Conservation (phyloP, 2,113 vertebrate species). For the Camelus dromedarius region DNA sequence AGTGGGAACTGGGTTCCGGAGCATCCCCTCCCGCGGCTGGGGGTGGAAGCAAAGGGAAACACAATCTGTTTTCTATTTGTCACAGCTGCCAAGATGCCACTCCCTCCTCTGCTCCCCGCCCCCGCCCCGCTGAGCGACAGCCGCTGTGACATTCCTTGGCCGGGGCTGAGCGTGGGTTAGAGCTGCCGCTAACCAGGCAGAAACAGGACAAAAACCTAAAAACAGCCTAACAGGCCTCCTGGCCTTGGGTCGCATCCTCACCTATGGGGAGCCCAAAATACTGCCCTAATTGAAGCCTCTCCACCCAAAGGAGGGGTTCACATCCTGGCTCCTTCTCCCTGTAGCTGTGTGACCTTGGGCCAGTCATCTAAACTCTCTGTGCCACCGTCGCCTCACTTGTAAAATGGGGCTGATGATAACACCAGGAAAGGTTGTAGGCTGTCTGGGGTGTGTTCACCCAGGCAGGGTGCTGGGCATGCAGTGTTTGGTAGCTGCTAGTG, state of each 20-base stretch:
- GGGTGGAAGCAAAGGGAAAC: conserved; percentile 30
- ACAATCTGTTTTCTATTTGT: conserved; percentile 65
- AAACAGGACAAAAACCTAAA: neutral
- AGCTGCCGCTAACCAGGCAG: neutral
- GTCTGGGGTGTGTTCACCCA: no score
- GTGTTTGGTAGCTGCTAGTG: neutral
- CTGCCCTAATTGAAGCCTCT: neutral
- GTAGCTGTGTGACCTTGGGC: neutral
- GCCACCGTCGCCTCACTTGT: neutral
- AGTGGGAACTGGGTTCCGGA: neutral
- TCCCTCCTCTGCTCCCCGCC: neutral
- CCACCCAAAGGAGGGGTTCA: neutral
- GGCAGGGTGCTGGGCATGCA: neutral
- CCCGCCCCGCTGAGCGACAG: neutral
- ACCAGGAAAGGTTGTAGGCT: neutral
- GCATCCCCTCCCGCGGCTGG: neutral
- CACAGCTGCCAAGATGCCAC: neutral
- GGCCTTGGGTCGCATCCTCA: neutral
- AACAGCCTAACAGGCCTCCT: neutral
- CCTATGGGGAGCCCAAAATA: rapidly evolving
- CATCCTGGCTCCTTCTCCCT: neutral
- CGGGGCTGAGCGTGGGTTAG: neutral
- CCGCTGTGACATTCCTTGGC: neutral
- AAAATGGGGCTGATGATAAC: neutral
- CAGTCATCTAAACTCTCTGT: neutral